Conservation (phyloP, 2,797 vertebrate species). For the Amniataba percoides region DNA sequence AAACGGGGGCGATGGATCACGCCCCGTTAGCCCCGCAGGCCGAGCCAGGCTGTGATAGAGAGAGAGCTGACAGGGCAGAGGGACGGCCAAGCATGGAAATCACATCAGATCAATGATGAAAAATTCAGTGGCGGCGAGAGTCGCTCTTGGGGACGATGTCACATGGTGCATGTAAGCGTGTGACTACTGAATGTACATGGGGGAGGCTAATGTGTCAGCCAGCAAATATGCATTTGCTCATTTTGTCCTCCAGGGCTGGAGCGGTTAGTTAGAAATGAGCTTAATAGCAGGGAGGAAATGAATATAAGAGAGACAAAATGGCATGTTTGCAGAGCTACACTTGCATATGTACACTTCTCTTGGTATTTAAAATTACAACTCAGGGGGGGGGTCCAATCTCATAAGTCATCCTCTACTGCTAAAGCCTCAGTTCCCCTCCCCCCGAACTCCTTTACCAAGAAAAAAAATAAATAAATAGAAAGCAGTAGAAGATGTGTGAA, state of each 20-base stretch:
- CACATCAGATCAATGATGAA: conserved; percentile 82
- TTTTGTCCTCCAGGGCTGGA: conserved; percentile 34
- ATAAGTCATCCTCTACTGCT: not conserved
- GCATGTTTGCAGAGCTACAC: not conserved
- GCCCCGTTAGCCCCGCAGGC: conserved; percentile 66
- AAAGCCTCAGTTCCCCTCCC: not conserved
- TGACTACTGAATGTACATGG: conserved; percentile 34
- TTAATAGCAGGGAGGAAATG: conserved; percentile 6
- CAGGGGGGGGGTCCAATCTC: not conserved
- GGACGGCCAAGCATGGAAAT: conserved; percentile 77
- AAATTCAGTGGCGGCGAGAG: conserved; percentile 68
- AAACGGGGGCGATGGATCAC: conserved; percentile 49
- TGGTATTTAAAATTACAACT: conserved; percentile 17
- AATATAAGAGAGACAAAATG: conserved; percentile 17
- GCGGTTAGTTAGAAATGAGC: conserved; percentile 11
- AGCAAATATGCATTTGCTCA: conserved; percentile 31
- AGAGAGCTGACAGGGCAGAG: conserved; percentile 73
- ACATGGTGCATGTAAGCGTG: conserved; percentile 56
- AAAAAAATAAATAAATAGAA: not conserved
- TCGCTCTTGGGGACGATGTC: conserved; percentile 61
- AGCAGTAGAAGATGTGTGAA: not conserved
- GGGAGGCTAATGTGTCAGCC: conserved; percentile 52
- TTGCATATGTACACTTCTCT: not conserved
- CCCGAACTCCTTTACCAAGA: not conserved
- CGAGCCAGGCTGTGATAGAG: conserved; percentile 53